Percentiles rank a stretch among this genome's conserved stretches.
These are phyloP conservation scores for Amphiprion ocellaris DNA, from an alignment of 2,113 vertebrate genomes.

Conservation along the genomic window DNA sequence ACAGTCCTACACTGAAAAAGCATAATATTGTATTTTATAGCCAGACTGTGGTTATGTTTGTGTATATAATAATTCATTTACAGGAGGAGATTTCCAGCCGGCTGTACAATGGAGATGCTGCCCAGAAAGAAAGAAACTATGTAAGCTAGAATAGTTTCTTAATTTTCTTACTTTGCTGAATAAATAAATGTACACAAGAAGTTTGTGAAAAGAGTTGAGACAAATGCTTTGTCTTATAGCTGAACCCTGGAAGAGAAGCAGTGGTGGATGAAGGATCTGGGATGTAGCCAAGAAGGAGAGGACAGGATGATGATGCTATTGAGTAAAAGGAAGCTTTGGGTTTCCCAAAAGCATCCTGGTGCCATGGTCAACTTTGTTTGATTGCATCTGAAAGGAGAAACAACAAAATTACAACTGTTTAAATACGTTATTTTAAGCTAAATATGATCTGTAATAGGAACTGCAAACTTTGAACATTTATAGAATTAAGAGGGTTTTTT, in stretches of 20 bases:
- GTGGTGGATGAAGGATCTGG: constrained; percentile 76
- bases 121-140: constrained; percentile 28
- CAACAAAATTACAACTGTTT: background rate
- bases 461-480: background rate
- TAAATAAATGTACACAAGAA: background rate
- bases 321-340: constrained; percentile 4
- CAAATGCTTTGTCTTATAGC: constrained; percentile 28
- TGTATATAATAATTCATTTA: constrained; percentile 8
- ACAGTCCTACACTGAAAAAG: background rate
- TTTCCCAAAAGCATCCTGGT: background rate
- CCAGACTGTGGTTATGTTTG: background rate
- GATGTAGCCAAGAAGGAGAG: constrained; percentile 67
- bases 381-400: background rate
- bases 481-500: background rate
- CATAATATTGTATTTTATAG: background rate
- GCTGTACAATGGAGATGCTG: constrained; percentile 30
- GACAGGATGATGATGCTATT: constrained; percentile 12
- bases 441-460: background rate
- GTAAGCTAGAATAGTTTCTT: constrained; percentile 40
- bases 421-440: background rate
- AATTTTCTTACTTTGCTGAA: background rate
- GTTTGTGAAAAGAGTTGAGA: background rate
- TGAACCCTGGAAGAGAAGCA: constrained; percentile 59
- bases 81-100: constrained; percentile 64
- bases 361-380: background rate